Percentiles rank a stretch among this genome's conserved stretches.
These are phyloP conservation scores for Himalopsyche kuldschensis DNA, from an alignment of 2,888 invertebrate species.

Conservation along the genomic window DNA sequence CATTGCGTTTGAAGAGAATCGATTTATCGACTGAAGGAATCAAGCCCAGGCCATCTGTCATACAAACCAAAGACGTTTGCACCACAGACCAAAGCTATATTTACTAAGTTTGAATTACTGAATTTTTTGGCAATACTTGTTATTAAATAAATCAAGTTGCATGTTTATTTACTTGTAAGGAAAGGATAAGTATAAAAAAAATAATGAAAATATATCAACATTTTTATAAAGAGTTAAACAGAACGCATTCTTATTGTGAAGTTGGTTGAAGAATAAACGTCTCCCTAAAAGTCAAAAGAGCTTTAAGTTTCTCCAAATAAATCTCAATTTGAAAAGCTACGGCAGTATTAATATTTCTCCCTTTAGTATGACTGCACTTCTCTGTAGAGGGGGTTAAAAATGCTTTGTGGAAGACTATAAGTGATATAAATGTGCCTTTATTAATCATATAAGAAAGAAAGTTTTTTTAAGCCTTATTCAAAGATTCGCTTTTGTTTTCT, in stretches of 20 bases:
- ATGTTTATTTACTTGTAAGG: too few species aligned
- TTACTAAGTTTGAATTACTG: too few species aligned
- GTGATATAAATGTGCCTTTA: slow-evolving; percentile 34
- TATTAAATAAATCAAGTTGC: too few species aligned
- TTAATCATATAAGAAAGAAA: slow-evolving; percentile 10
- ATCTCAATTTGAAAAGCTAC: slow-evolving; percentile 18
- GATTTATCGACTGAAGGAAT: too few species aligned
- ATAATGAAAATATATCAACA: too few species aligned
- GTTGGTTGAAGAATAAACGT: not conserved
- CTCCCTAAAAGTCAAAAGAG: not conserved
- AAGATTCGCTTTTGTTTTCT: not conserved
- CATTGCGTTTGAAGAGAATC: too few species aligned
- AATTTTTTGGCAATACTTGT: too few species aligned
- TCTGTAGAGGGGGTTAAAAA: not conserved
- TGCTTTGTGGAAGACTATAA: slow-evolving; percentile 7
- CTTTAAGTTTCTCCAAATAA: slow-evolving; percentile 1
- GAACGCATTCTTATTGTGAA: slow-evolving; percentile 3
- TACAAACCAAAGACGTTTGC: too few species aligned
- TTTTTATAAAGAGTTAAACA: slow-evolving; percentile 1
- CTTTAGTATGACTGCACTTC: slow-evolving; percentile 15
- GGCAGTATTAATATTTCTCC: slow-evolving; percentile 33
- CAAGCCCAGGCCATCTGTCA: too few species aligned
- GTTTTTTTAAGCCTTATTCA: not conserved
- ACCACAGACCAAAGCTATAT: too few species aligned
- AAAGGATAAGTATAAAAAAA: too few species aligned